Evolutionary conservation across 2,113 vertebrate species (phyloP).

Genomic region (Ursus arctos): DNA sequence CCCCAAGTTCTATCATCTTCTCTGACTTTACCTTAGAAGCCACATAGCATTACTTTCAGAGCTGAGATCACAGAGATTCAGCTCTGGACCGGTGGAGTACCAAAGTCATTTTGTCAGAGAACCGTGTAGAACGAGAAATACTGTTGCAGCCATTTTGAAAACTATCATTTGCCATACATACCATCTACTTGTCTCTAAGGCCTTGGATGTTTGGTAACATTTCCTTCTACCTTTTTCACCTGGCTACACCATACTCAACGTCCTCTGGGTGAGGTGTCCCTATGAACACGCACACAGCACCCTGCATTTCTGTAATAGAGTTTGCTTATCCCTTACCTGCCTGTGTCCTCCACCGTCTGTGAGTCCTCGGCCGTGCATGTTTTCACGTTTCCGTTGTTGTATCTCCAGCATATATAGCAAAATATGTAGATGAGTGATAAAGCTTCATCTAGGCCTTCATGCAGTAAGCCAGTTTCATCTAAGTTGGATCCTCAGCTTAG

Average conservation of each 20-base stretch:
- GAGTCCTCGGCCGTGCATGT: background rate
- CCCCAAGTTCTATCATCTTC: background rate
- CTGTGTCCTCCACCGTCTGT: background rate
- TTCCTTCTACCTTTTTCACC: background rate
- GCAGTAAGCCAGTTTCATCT: background rate
- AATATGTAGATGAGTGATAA: background rate
- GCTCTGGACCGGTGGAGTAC: background rate
- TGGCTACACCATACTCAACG: background rate
- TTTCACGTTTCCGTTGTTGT: background rate
- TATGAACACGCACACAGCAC: background rate
- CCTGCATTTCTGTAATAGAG: background rate
- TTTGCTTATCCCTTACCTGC: background rate
- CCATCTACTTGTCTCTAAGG: background rate
- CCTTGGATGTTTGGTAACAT: background rate
- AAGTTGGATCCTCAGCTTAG: background rate
- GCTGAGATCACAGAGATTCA: background rate
- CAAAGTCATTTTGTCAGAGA: background rate
- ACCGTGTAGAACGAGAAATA: background rate
- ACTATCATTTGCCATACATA: background rate
- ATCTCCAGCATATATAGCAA: background rate
- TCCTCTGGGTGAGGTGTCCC: background rate
- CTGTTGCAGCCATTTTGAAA: background rate
- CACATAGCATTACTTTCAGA: background rate
- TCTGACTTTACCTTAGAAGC: background rate
- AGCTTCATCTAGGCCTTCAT: background rate